Evolutionary conservation across 2,113 vertebrate species (phyloP), one percentile per base, ranked within the genome.

Genomic region (Leptodactylus fuscus): DNA sequence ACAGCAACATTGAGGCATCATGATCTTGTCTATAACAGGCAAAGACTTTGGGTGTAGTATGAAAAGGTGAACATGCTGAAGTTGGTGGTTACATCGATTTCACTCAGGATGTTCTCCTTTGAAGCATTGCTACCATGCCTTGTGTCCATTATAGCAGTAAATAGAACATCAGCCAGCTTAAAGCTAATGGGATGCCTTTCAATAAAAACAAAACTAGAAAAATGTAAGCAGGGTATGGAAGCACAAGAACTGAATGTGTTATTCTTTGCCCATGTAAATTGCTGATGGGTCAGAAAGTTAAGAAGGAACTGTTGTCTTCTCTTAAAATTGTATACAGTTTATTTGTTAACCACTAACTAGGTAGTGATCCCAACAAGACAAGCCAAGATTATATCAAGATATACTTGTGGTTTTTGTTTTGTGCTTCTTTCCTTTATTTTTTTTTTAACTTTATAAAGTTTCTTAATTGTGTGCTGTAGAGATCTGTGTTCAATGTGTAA

Each of bases 261-360:
- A 90, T 38, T 67, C 62, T 67, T 69, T 38, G 92, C 91, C 92
- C 24, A 92, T 69, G 92, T 91, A 87, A 93, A 90, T 93, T 94
- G 93, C 93, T 93, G 93, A 86, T 89, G 75, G 92, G 91, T 88
- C 91, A 91, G 92, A 91, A 92, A 91, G 90, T 91, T 94, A 92
- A 91, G 91, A 91, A 93, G 93, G 93, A 93, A 94, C 92, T 93
- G 91, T 94, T 94, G 93, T 94, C 93, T 94, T 94, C 93, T 94
- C 92, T 93, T 91, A 94, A 38, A 95, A 95, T 93, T 93, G 93
- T 95, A 95, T 94, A 95, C 93, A 94, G 94, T 95, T 38, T 78
- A 32, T 94, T 95, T 93, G 94, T 93, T 95, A 95, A 95, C 94
- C 94, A 95, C 94, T 95, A 94, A 95, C 93, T 94, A 95, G 92